Percentiles rank a stretch among this genome's conserved stretches.
phyloP scores from a whole-genome alignment of 2,797 vertebrate genomes.

The Nyctibius grandis region DNA sequence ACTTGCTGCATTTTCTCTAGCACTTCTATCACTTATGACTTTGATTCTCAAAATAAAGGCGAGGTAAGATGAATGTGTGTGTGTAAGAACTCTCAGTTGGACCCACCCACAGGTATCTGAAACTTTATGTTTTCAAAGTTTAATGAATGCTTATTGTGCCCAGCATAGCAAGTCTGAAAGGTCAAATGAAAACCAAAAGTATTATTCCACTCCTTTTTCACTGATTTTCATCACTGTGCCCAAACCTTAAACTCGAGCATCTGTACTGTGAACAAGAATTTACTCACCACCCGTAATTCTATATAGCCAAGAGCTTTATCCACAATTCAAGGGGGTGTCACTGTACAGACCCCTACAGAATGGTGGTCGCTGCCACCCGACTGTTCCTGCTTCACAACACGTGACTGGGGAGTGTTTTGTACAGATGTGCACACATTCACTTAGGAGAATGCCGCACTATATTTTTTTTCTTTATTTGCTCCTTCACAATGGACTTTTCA shows the following conservation, averaged over 20 bases:
- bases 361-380: accelerated
- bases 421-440: accelerated
- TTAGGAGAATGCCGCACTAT: accelerated
- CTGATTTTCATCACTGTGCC: background rate
- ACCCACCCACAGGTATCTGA: background rate
- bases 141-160: constrained; percentile 40
- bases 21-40: constrained; percentile 37
- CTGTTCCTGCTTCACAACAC: accelerated
- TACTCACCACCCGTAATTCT: background rate
- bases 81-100: background rate
- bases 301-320: background rate
- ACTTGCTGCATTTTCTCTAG: constrained; percentile 3
- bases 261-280: background rate
- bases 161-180: background rate
- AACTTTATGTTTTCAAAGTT: constrained; percentile 21
- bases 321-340: accelerated
- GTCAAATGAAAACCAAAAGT: background rate
- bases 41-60: constrained; percentile 7
- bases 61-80: constrained; percentile 37
- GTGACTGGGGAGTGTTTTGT: background rate
- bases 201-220: background rate
- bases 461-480: background rate
- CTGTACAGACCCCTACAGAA: too few species aligned
- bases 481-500: background rate
- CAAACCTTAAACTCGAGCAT: background rate